These are phyloP conservation scores for Chrysodeixis includens DNA, from an alignment of 2,888 invertebrate species.

Conservation along the genomic window DNA sequence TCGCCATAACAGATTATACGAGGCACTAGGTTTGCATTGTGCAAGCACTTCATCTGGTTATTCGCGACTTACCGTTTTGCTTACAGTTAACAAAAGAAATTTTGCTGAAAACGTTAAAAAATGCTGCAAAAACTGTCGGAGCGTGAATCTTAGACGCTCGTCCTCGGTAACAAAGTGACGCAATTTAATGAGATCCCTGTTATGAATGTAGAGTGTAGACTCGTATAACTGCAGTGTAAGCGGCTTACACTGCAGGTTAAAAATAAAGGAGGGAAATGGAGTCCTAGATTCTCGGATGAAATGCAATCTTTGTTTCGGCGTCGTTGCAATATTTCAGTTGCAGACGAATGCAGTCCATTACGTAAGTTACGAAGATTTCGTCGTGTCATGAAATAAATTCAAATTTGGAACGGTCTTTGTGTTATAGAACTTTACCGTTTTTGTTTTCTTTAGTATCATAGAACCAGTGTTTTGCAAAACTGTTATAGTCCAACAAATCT, in stretches of 20 bases:
- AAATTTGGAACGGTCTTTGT: background rate
- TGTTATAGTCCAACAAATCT: too few relatives aligned
- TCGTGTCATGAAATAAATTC: conserved; percentile 1
- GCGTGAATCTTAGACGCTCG: conserved; percentile 30
- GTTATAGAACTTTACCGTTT: background rate
- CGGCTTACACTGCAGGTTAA: conserved; percentile 5
- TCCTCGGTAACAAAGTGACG: conserved; percentile 11
- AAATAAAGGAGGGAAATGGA: conserved; percentile 23
- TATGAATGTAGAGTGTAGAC: conserved; percentile 27
- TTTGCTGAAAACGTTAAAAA: conserved; percentile 22
- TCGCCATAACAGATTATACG: background rate
- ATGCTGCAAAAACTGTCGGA: conserved; percentile 12
- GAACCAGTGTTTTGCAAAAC: background rate
- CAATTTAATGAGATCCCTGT: conserved; percentile 48
- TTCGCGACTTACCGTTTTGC: background rate
- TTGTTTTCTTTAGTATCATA: background rate
- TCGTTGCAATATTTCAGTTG: conserved; percentile 2
- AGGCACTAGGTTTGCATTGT: background rate
- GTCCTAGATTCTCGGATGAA: conserved; percentile 7
- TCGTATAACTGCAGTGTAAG: background rate
- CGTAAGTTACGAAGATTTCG: conserved; percentile 1
- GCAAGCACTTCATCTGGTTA: background rate
- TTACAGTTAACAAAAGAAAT: conserved; percentile 13
- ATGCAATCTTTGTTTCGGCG: background rate
- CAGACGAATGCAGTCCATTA: background rate